phyloP scores from a whole-genome alignment of 2,113 vertebrate genomes.

The Litocranius walleri region DNA sequence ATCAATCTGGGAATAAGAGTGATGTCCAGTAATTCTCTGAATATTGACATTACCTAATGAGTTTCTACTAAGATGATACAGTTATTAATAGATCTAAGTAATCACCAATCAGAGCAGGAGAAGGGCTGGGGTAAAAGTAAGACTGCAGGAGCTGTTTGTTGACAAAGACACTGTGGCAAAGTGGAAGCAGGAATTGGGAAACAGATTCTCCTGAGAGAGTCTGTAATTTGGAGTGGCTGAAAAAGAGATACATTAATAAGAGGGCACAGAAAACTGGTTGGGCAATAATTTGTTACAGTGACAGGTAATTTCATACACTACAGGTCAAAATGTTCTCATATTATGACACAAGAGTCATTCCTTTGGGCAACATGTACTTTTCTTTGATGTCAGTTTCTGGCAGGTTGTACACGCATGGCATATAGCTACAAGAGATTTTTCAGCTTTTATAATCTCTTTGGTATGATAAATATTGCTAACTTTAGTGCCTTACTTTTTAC shows the following conservation, averaged over 20 bases:
- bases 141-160: background rate
- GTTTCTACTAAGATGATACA: background rate
- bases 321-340: background rate
- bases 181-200: background rate
- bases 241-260: background rate
- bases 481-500: background rate
- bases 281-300: background rate
- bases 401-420: background rate
- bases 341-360: background rate
- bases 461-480: background rate
- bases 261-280: background rate
- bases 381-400: background rate
- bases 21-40: background rate
- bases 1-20: background rate
- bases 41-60: background rate
- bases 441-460: background rate
- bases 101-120: background rate
- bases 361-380: background rate
- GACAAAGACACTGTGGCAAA: background rate
- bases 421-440: background rate
- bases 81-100: background rate
- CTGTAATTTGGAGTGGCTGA: background rate
- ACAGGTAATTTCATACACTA: background rate
- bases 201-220: background rate
- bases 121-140: background rate